A percentile compares a stretch with the other conserved stretches of the same genome.
phyloP scores from a whole-genome alignment of 2,113 vertebrate genomes.

The Perca schrenkii region DNA sequence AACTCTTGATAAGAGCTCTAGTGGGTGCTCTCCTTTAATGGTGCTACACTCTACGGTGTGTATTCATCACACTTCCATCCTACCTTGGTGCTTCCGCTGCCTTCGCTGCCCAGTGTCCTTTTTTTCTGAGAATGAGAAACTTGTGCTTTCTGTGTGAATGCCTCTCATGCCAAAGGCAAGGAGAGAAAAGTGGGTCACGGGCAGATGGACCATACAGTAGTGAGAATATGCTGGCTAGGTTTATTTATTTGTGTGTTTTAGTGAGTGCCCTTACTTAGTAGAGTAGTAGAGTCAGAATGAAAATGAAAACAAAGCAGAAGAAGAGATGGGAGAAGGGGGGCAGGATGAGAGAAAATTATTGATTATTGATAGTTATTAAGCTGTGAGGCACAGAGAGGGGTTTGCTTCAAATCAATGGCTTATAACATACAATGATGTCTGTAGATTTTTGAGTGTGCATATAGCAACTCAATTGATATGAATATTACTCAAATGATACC shows the following conservation, averaged over 20 bases:
- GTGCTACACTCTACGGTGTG: constrained; percentile 17
- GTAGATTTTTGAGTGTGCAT: not conserved
- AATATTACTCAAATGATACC: not conserved
- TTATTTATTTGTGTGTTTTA: constrained; percentile 25
- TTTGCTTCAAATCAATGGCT: not conserved
- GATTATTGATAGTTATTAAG: constrained; percentile 25
- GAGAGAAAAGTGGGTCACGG: constrained; percentile 74
- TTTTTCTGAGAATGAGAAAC: constrained; percentile 53
- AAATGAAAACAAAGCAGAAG: constrained; percentile 11
- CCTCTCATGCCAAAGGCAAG: constrained; percentile 52
- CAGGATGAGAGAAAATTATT: constrained; percentile 11
- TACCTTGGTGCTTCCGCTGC: constrained; percentile 6
- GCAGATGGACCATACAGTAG: constrained; percentile 48
- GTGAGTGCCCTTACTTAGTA: constrained; percentile 20
- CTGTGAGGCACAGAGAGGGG: constrained; percentile 8
- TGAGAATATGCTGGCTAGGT: constrained; percentile 14
- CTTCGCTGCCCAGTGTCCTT: constrained; percentile 36
- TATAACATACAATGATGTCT: not conserved
- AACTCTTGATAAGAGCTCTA: constrained; percentile 40
- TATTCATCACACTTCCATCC: constrained; percentile 44
- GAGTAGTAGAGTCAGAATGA: not conserved
- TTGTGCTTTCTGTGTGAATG: constrained; percentile 46
- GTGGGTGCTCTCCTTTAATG: constrained; percentile 50
- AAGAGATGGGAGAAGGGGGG: not conserved
- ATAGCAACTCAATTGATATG: not conserved